Evolutionary conservation across 1,140 invertebrate genomes (phyloP), one percentile per base, ranked within the genome.

Genomic region (Cheumatopsyche charites): DNA sequence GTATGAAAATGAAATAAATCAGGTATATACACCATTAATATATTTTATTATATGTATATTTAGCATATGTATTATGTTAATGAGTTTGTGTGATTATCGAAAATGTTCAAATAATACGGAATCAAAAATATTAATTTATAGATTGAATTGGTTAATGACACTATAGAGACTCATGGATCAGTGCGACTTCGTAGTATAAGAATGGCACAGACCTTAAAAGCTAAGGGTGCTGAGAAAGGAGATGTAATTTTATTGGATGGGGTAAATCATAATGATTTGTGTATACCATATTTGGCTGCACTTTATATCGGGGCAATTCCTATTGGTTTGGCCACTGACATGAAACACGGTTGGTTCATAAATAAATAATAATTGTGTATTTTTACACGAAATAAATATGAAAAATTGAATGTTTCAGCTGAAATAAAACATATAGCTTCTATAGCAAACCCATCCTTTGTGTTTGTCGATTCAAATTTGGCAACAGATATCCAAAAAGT

Each of bases 101-200:
- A 42, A 42, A 42, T 42, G 41, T 42, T 42, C 12, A n/a, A n/a
- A n/a, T n/a, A n/a, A n/a, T n/a, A n/a, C n/a, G n/a, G n/a, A n/a
- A 43, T n/a, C 7, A 43, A 7, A 15, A 17, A 29, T 63, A 9
- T 4, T 67, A 47, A 45, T 12, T 62, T 58, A 17, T 29, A 84
- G 83, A 83, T 83, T 42, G 81, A 83, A 72, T 80, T 79, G 15
- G 75, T 75, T n/a, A 82, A 80, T 23, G 81, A 78, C 12, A 72
- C 79, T 67, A 75, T 55, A 15, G 82, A 83, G 58, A 82, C 80
- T 0, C 79, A 77, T 73, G 70, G 63, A 36, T 77, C 80, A 1
- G 77, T 77, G 1, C 66, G 80, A 25, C 68, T 67, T 1, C 77
- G 79, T 13, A 78, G 77, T 15, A 73, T 81, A 11, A 70, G 77